These are phyloP conservation scores for Pseudomyrmex flavicornis DNA, from an alignment of 1,140 invertebrate species.

Conservation along the genomic window DNA sequence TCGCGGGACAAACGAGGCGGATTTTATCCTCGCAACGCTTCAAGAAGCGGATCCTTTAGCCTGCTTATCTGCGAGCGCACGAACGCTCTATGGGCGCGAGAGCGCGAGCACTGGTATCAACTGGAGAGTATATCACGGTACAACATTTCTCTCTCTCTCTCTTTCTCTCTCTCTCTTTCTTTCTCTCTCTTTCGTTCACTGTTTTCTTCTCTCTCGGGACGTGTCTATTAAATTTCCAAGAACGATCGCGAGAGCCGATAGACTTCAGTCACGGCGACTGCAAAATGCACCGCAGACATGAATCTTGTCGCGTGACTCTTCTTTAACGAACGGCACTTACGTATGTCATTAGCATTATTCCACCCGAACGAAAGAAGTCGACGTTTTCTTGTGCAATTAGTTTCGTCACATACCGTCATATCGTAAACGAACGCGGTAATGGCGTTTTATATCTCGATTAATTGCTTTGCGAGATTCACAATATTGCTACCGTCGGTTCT, in stretches of 20 bases:
- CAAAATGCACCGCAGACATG: conserved; percentile 68
- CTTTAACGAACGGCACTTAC: conserved; percentile 52
- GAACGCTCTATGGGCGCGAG: conserved; percentile 18
- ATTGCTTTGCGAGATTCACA: background rate
- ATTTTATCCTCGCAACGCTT: conserved; percentile 21
- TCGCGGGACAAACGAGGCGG: background rate
- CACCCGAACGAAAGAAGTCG: conserved; percentile 16
- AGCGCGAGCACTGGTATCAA: conserved; percentile 38
- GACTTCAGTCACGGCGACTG: conserved; percentile 59
- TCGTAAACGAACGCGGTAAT: conserved; percentile 35
- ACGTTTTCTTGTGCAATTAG: conserved; percentile 40
- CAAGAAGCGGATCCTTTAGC: conserved; percentile 53
- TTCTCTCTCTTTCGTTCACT: no score
- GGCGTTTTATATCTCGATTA: conserved; percentile 33
- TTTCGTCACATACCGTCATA: conserved; percentile 10
- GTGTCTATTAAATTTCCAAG: conserved; percentile 75
- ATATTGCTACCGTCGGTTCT: conserved; percentile 10
- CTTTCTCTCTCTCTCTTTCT: no score
- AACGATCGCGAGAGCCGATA: conserved; percentile 69
- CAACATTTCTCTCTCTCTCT: background rate
- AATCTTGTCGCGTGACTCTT: conserved; percentile 74
- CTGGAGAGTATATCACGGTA: conserved; percentile 51
- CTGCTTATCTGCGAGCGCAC: conserved; percentile 62
- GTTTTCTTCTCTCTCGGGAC: conserved; percentile 11
- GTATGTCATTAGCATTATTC: conserved; percentile 46